These are phyloP conservation scores for Poliocrania exsul DNA, from an alignment of 2,797 vertebrate species.

Conservation along the genomic window DNA sequence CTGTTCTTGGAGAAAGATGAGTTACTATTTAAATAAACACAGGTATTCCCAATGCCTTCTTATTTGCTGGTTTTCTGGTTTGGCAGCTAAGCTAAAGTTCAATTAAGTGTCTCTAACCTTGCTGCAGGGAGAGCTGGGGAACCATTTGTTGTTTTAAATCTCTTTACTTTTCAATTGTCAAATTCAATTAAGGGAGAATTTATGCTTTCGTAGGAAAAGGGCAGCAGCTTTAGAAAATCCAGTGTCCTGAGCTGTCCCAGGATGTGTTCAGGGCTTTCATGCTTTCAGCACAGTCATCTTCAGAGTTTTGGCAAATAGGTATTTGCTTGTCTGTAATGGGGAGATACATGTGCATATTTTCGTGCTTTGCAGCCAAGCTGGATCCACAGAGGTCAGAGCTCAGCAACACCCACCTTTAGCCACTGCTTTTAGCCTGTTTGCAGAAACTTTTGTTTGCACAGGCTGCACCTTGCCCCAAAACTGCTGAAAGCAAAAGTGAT, in stretches of 20 bases:
- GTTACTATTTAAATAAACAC: neutral
- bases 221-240: neutral
- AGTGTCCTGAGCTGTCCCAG: neutral
- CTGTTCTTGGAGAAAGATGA: neutral
- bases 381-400: neutral
- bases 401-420: neutral
- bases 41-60: neutral
- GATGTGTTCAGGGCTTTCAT: neutral
- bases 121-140: conserved; percentile 54
- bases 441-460: neutral
- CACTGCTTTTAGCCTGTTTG: neutral
- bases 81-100: conserved; percentile 51
- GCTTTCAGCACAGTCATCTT: neutral
- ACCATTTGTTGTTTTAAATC: conserved; percentile 68
- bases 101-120: conserved; percentile 40
- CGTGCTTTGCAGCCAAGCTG: neutral
- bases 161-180: conserved; percentile 68
- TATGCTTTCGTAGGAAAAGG: conserved; percentile 23
- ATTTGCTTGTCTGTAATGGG: neutral
- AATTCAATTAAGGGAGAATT: conserved; percentile 58
- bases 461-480: neutral
- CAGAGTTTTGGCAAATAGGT: neutral
- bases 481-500: neutral
- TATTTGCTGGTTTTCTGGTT: conserved; percentile 9
- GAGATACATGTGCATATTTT: neutral